Percentiles rank a stretch among this genome's conserved stretches.
These are phyloP conservation scores for Rhadinocentrus ornatus DNA, from an alignment of 2,797 vertebrate species.

Conservation along the genomic window DNA sequence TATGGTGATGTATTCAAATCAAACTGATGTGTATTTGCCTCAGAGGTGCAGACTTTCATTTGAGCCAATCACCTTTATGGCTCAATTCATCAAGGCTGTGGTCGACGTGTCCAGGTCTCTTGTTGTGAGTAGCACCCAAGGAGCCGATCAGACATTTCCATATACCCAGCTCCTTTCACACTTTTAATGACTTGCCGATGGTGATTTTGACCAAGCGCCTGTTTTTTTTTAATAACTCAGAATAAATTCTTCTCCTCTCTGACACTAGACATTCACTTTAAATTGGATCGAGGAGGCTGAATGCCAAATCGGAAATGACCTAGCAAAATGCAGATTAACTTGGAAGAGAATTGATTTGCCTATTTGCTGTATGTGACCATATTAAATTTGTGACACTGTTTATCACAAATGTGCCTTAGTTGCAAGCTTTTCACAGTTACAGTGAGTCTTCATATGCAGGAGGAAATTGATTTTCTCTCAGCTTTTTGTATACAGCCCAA, in stretches of 20 bases:
- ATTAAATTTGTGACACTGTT: constrained; percentile 61
- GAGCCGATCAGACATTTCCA: constrained; percentile 71
- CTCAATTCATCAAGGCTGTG: constrained; percentile 74
- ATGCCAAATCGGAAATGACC: constrained; percentile 70
- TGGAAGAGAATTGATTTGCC: constrained; percentile 61
- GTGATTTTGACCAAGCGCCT: constrained; percentile 71
- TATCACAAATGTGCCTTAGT: constrained; percentile 60
- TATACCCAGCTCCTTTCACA: constrained; percentile 63
- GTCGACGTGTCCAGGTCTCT: constrained; percentile 70
- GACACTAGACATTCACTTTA: constrained; percentile 69
- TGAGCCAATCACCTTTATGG: constrained; percentile 79
- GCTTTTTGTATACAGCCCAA: constrained; percentile 34
- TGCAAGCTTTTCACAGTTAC: constrained; percentile 43
- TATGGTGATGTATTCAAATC: constrained; percentile 69
- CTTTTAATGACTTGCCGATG: constrained; percentile 80
- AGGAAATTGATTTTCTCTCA: constrained; percentile 55
- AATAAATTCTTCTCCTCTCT: constrained; percentile 73
- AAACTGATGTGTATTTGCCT: constrained; percentile 69
- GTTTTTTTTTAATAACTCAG: constrained; percentile 67
- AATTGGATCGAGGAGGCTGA: constrained; percentile 72
- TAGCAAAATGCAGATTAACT: constrained; percentile 70
- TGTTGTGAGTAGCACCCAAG: constrained; percentile 71
- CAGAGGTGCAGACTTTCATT: constrained; percentile 74
- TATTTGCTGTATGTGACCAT: constrained; percentile 63
- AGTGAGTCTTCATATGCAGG: constrained; percentile 44